These are phyloP conservation scores for Graphium colonna DNA, from an alignment of 2,888 invertebrate species.

Conservation along the genomic window DNA sequence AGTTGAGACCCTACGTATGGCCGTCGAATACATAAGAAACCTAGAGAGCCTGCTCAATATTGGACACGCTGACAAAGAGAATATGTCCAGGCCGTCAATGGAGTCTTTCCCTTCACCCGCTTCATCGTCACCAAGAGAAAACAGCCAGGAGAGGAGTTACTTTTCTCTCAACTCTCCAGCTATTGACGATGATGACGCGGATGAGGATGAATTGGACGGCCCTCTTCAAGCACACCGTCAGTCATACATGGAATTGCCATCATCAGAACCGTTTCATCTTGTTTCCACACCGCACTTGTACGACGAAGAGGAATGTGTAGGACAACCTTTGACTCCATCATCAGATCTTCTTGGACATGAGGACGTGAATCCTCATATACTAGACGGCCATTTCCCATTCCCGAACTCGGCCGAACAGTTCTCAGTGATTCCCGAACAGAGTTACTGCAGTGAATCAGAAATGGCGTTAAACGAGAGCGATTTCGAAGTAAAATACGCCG, in stretches of 20 bases:
- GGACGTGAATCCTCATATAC: slow-evolving; percentile 68
- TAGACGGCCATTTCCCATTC: slow-evolving; percentile 75
- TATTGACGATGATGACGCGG: slow-evolving; percentile 66
- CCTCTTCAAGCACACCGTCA: slow-evolving; percentile 59
- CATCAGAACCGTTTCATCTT: slow-evolving; percentile 82
- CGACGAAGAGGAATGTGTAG: slow-evolving; percentile 81
- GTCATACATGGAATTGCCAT: slow-evolving; percentile 80
- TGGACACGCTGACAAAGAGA: slow-evolving; percentile 80
- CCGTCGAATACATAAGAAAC: slow-evolving; percentile 93
- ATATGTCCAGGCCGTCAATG: slow-evolving; percentile 57
- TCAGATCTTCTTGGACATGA: slow-evolving; percentile 72
- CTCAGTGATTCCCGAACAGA: slow-evolving; percentile 72
- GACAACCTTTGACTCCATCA: slow-evolving; percentile 75
- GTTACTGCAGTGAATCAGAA: slow-evolving; percentile 64
- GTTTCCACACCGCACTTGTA: slow-evolving; percentile 79
- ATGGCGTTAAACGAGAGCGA: slow-evolving; percentile 58
- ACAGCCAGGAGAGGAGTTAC: slow-evolving; percentile 76
- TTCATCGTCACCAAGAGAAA: slow-evolving; percentile 72
- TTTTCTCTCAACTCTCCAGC: slow-evolving; percentile 67
- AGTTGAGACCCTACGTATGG: slow-evolving; percentile 94
- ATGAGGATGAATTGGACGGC: slow-evolving; percentile 68
- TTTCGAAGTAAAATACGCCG: slow-evolving; percentile 73
- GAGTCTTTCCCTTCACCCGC: slow-evolving; percentile 76
- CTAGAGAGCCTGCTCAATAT: slow-evolving; percentile 87
- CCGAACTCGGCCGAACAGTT: slow-evolving; percentile 74